Evolutionary conservation across 2,113 vertebrate species (phyloP).

Genomic region (Brachypodius melanocephalos): DNA sequence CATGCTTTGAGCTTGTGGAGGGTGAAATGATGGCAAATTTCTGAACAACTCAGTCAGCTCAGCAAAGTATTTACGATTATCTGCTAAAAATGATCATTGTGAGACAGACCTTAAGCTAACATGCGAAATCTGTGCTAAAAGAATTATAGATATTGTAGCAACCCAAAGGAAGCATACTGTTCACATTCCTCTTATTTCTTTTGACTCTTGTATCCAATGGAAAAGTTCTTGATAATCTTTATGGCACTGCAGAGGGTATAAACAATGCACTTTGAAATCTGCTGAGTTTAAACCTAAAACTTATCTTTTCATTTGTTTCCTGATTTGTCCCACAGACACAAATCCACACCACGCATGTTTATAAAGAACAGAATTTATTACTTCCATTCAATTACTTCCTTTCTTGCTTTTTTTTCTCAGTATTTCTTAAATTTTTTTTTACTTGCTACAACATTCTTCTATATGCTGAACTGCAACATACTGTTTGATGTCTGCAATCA

Average conservation of each 20-base stretch:
- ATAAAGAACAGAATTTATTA: background rate
- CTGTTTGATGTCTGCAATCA: background rate
- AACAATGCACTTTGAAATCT: constrained; percentile 33
- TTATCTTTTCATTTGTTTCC: constrained; percentile 31
- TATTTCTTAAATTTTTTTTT: background rate
- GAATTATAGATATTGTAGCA: background rate
- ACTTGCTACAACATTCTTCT: background rate
- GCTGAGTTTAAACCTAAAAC: background rate
- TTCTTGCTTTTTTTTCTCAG: rapidly evolving
- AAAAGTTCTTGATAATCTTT: constrained; percentile 53
- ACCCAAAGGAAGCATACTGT: background rate
- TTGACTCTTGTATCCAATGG: constrained; percentile 15
- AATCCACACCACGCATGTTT: background rate
- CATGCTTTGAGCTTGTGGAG: background rate
- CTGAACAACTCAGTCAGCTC: background rate
- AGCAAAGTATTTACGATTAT: background rate
- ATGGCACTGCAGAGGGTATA: constrained; percentile 23
- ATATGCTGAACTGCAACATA: background rate
- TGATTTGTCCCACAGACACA: background rate
- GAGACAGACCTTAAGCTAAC: background rate
- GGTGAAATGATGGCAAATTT: background rate
- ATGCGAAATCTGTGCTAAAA: constrained; percentile 5
- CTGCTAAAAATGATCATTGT: background rate
- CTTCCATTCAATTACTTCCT: background rate
- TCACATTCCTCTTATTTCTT: constrained; percentile 39